These are phyloP conservation scores for Eupeodes latifasciatus DNA, from an alignment of 2,888 invertebrate genomes.

Conservation along the genomic window DNA sequence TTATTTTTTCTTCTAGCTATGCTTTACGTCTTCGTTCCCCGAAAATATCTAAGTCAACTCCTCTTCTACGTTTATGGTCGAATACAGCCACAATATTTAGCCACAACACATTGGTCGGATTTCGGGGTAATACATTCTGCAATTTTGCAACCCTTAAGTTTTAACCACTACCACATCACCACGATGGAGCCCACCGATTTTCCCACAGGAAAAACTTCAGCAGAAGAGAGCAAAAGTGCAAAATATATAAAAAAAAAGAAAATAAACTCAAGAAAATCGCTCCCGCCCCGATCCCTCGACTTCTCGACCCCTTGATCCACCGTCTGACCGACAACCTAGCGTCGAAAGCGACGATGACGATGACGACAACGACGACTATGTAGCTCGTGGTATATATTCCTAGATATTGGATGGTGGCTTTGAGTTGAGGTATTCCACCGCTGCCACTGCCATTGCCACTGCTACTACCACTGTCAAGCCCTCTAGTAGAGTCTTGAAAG, in stretches of 20 bases:
- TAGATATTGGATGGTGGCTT: slow-evolving; percentile 52
- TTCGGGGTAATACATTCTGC: slow-evolving; percentile 77
- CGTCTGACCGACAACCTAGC: neutral
- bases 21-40: slow-evolving; percentile 36
- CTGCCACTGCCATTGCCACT: slow-evolving; percentile 10
- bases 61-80: slow-evolving; percentile 75
- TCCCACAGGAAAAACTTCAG: slow-evolving; percentile 73
- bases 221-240: slow-evolving; percentile 55
- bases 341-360: too few species aligned
- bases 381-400: slow-evolving; percentile 39
- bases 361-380: neutral
- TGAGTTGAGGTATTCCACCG: slow-evolving; percentile 65
- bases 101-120: slow-evolving; percentile 80
- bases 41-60: slow-evolving; percentile 74
- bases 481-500: slow-evolving; percentile 49
- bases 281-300: neutral
- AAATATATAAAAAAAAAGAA: slow-evolving; percentile 38
- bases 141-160: slow-evolving; percentile 76
- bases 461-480: slow-evolving; percentile 56
- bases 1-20: neutral
- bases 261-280: slow-evolving; percentile 62
- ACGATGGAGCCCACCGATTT: slow-evolving; percentile 75
- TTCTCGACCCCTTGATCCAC: neutral
- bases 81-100: slow-evolving; percentile 79
- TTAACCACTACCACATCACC: slow-evolving; percentile 76